Evolutionary conservation across 2,888 invertebrate species (phyloP).

Genomic region (Volucella bombylans): DNA sequence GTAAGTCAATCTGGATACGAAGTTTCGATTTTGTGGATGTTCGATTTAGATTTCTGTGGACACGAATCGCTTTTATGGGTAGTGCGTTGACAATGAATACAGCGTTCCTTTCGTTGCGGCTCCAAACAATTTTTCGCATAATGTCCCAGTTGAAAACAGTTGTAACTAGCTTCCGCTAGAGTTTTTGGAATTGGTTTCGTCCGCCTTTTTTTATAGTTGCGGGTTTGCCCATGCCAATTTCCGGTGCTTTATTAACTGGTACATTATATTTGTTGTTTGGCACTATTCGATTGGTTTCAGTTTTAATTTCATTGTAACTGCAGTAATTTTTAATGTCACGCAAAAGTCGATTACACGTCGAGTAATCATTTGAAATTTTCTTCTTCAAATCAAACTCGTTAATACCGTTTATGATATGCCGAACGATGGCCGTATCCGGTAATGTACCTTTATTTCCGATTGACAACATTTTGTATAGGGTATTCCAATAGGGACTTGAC

Average conservation of each 20-base stretch:
- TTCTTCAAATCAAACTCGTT: conserved; percentile 41
- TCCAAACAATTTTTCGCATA: conserved; percentile 41
- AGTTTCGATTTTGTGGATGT: neutral
- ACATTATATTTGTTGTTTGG: too few species aligned
- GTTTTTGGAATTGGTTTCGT: neutral
- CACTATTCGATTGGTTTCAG: too few species aligned
- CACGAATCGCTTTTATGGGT: conserved; percentile 20
- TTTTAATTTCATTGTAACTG: conserved; percentile 31
- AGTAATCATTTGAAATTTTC: conserved; percentile 44
- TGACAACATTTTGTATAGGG: conserved; percentile 52
- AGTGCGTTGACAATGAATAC: conserved; percentile 44
- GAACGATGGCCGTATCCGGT: conserved; percentile 28
- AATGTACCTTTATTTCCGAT: conserved; percentile 34
- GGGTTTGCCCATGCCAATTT: neutral
- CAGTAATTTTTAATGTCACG: conserved; percentile 38
- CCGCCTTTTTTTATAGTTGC: neutral
- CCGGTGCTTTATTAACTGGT: neutral
- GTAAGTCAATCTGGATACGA: neutral
- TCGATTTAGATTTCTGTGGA: conserved; percentile 1
- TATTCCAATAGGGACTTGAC: too few species aligned
- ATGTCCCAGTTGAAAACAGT: conserved; percentile 52
- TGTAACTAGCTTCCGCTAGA: conserved; percentile 23
- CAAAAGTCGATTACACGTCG: conserved; percentile 33
- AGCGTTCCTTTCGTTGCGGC: conserved; percentile 50
- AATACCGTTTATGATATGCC: conserved; percentile 47